Conservation (phyloP, 2,113 vertebrate genomes). For the Oceanites oceanicus region DNA sequence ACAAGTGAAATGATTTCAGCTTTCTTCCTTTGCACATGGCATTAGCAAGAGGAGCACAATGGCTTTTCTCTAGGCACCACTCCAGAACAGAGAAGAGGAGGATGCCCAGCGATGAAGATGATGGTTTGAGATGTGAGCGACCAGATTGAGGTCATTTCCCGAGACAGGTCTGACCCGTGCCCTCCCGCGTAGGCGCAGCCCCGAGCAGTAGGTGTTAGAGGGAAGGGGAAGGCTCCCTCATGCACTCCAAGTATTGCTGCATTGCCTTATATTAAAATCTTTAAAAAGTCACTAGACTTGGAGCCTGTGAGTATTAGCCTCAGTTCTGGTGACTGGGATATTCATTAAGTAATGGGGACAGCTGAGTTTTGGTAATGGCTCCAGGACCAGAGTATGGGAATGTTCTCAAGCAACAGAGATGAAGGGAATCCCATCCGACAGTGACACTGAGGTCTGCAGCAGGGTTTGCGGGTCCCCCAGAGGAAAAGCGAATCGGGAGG, state of each 20-base stretch:
- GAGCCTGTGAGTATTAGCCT: not conserved
- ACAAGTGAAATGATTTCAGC: not conserved
- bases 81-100: not conserved
- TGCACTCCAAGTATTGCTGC: not conserved
- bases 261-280: not conserved
- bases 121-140: not conserved
- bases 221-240: not conserved
- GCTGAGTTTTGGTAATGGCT: not conserved
- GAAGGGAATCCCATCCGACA: not conserved
- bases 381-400: not conserved
- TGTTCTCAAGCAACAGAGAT: not conserved
- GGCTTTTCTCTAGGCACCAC: not conserved
- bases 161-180: not conserved
- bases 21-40: not conserved
- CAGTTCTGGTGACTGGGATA: not conserved
- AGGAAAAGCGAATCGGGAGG: not conserved
- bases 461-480: not conserved
- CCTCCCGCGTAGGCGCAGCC: fast-evolving
- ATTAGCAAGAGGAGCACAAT: not conserved
- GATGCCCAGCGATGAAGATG: not conserved
- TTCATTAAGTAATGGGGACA: not conserved
- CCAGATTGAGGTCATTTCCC: not conserved
- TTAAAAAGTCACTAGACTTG: not conserved
- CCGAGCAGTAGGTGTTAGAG: not conserved
- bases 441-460: not conserved